Evolutionary conservation across 2,888 invertebrate species (phyloP).

Genomic region (Onchidella celtica): DNA sequence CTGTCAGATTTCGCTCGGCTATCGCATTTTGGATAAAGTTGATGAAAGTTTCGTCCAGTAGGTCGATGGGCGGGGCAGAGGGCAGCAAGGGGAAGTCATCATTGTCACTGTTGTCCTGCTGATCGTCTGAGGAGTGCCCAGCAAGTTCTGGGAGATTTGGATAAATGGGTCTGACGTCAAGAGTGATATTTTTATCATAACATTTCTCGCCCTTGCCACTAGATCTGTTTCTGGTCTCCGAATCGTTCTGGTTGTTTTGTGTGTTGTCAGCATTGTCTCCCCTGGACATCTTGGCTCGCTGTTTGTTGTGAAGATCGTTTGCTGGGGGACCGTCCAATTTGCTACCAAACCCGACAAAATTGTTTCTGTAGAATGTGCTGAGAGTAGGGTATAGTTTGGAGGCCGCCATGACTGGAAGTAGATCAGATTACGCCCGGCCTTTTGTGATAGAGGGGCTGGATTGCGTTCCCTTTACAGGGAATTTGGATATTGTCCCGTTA

Average conservation of each 20-base stretch:
- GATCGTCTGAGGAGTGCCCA: not conserved
- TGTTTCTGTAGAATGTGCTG: conserved; percentile 25
- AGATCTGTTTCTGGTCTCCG: not conserved
- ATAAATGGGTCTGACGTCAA: too few species aligned
- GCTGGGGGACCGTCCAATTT: conserved; percentile 2
- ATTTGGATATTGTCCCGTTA: too few species aligned
- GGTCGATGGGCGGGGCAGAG: not conserved
- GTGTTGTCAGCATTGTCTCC: not conserved
- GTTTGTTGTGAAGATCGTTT: not conserved
- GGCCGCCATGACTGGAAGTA: conserved; percentile 1
- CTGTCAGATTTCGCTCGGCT: not conserved
- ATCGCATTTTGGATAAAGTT: not conserved
- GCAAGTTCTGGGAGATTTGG: not conserved
- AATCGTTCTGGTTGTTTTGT: not conserved
- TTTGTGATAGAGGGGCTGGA: too few species aligned
- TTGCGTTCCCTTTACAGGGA: too few species aligned
- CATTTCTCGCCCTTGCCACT: not conserved
- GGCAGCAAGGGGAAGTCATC: not conserved
- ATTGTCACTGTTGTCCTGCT: not conserved
- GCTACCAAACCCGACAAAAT: not conserved
- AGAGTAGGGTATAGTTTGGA: conserved; percentile 28
- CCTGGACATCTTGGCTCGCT: not conserved
- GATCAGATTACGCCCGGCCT: too few species aligned
- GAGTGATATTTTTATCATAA: too few species aligned
- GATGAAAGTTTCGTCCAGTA: conserved; percentile 1